phyloP scores from a whole-genome alignment of 2,797 vertebrate species.

The Ptychobarbus kaznakovi region DNA sequence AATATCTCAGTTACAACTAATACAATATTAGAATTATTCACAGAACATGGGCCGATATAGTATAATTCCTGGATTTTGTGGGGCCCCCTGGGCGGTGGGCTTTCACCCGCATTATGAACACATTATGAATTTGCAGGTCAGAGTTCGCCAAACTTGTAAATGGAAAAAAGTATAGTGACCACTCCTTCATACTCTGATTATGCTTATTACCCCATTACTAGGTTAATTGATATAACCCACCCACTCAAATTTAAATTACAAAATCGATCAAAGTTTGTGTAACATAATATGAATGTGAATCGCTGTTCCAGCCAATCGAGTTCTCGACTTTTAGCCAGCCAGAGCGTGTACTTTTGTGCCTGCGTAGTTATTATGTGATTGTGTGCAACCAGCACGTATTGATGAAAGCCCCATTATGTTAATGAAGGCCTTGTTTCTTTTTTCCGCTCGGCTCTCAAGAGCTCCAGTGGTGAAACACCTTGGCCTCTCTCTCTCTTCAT shows the following conservation, averaged over 20 bases:
- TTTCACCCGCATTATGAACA: no score
- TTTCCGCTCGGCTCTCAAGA: constrained; percentile 10
- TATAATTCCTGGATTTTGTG: no score
- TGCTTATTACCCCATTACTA: background rate
- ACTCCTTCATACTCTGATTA: background rate
- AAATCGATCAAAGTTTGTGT: background rate
- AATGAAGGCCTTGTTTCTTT: constrained; percentile 33
- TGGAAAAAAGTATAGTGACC: background rate
- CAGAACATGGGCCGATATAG: no score
- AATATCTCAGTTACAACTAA: no score
- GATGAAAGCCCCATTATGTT: constrained; percentile 52
- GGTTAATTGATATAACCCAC: background rate
- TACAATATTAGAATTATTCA: no score
- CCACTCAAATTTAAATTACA: background rate
- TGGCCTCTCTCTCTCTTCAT: background rate
- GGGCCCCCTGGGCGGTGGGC: no score
- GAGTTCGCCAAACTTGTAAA: background rate
- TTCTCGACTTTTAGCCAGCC: constrained; percentile 6
- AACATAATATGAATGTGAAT: background rate
- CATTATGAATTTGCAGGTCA: no score
- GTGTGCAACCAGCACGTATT: constrained; percentile 44
- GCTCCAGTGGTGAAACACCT: constrained; percentile 43
- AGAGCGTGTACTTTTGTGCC: background rate
- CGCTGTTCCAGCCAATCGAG: background rate
- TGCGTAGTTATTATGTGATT: constrained; percentile 35